These are phyloP conservation scores for Plebejus melissa DNA, from an alignment of 2,888 invertebrate species.

Conservation along the genomic window DNA sequence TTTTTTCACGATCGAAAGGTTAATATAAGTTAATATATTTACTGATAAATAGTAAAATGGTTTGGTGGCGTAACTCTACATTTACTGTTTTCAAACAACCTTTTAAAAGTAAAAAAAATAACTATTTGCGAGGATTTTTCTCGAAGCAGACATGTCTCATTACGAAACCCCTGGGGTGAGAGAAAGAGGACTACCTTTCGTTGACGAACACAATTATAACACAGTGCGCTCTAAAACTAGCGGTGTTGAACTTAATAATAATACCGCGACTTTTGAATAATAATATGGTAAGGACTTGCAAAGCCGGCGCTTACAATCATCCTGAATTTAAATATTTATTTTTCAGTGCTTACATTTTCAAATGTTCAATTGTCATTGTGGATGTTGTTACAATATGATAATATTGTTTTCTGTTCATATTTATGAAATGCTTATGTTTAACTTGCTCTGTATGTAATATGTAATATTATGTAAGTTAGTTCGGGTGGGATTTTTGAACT, in stretches of 20 bases:
- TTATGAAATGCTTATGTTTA: too few relatives aligned
- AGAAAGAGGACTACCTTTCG: slow-evolving; percentile 2
- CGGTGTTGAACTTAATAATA: neutral
- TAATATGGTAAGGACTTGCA: neutral
- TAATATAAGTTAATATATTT: too few relatives aligned
- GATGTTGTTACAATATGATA: too few relatives aligned
- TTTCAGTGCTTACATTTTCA: neutral
- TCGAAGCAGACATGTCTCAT: slow-evolving; percentile 14
- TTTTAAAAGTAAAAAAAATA: neutral
- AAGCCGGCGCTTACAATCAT: neutral
- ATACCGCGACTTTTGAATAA: neutral
- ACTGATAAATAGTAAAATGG: neutral
- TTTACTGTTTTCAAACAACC: neutral
- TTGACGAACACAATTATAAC: neutral
- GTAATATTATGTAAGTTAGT: too few relatives aligned
- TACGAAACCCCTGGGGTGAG: neutral
- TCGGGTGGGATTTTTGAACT: too few relatives aligned
- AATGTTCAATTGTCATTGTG: neutral
- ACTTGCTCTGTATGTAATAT: too few relatives aligned
- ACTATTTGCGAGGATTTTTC: neutral
- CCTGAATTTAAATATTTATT: neutral
- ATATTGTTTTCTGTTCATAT: too few relatives aligned
- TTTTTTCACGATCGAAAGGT: too few relatives aligned
- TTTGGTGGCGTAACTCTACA: too few relatives aligned
- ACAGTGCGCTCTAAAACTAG: neutral